Conservation (phyloP, 2,797 vertebrate species). For the Macropodus opercularis region DNA sequence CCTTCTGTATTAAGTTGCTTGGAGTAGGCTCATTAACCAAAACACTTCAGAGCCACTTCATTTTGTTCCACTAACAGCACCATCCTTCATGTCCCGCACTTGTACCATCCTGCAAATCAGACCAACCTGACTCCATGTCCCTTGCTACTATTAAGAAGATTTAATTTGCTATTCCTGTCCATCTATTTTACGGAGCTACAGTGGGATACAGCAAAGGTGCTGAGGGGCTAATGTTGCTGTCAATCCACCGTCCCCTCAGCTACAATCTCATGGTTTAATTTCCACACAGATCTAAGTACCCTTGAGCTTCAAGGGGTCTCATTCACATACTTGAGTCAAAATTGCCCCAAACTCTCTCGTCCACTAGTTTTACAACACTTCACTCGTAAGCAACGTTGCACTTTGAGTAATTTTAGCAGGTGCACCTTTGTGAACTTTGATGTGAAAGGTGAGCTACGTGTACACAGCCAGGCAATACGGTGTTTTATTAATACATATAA, state of each 20-base stretch:
- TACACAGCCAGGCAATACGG: constrained; percentile 27
- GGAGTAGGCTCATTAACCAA: constrained; percentile 73
- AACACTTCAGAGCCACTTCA: constrained; percentile 73
- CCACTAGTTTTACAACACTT: constrained; percentile 67
- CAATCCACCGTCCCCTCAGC: constrained; percentile 57
- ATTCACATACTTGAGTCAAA: constrained; percentile 67
- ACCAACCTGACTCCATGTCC: constrained; percentile 56
- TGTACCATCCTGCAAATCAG: constrained; percentile 54
- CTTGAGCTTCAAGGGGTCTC: constrained; percentile 73
- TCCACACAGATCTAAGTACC: constrained; percentile 69
- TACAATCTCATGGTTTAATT: constrained; percentile 74
- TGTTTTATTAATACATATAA: constrained; percentile 57
- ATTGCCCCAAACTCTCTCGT: constrained; percentile 66
- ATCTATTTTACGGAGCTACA: constrained; percentile 52
- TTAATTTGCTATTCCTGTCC: constrained; percentile 74
- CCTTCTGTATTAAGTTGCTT: constrained; percentile 54
- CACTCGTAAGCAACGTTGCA: constrained; percentile 51
- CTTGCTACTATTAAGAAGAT: constrained; percentile 67
- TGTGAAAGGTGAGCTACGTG: constrained; percentile 22
- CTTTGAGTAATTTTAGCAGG: constrained; percentile 51
- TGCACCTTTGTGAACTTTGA: constrained; percentile 26
- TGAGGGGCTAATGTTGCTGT: constrained; percentile 69
- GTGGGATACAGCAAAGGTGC: constrained; percentile 56
- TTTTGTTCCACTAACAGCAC: constrained; percentile 65
- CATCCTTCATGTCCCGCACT: constrained; percentile 51